These are phyloP conservation scores for Erannis defoliaria DNA, from an alignment of 2,888 invertebrate genomes.

Conservation along the genomic window DNA sequence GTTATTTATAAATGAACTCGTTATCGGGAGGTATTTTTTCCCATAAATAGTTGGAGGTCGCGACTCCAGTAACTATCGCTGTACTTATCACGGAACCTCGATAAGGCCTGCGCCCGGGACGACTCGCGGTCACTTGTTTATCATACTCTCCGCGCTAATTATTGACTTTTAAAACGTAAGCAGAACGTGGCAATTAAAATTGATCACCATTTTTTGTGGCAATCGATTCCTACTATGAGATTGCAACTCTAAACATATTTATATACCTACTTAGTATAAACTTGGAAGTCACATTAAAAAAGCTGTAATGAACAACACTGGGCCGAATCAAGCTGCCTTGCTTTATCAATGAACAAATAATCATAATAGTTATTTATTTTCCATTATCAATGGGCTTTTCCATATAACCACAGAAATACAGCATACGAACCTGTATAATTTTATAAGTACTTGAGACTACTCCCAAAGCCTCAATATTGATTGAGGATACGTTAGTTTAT, in stretches of 20 bases:
- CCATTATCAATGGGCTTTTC: slow-evolving; percentile 2
- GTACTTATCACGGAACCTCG: slow-evolving; percentile 24
- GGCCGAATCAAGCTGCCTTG: slow-evolving; percentile 23
- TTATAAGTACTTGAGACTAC: not conserved
- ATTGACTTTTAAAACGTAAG: slow-evolving; percentile 38
- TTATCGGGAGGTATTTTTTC: slow-evolving; percentile 28
- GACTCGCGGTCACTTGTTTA: slow-evolving; percentile 34
- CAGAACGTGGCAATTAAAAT: slow-evolving; percentile 45
- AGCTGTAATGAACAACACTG: slow-evolving; percentile 22
- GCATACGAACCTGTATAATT: not conserved
- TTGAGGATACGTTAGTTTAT: slow-evolving; percentile 12
- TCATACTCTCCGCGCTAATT: slow-evolving; percentile 33
- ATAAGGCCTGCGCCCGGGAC: slow-evolving; percentile 26
- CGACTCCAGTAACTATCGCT: slow-evolving; percentile 27
- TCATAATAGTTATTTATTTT: not conserved
- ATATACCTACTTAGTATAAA: slow-evolving; percentile 5
- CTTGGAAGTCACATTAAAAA: slow-evolving; percentile 2
- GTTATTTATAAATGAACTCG: slow-evolving; percentile 38
- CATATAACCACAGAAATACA: not conserved
- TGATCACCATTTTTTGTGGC: not conserved
- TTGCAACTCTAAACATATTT: slow-evolving; percentile 4
- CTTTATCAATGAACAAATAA: slow-evolving; percentile 7
- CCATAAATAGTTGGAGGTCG: slow-evolving; percentile 26
- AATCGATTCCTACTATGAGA: slow-evolving; percentile 9
- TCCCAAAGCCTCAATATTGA: not conserved